phyloP scores from a whole-genome alignment of 2,888 invertebrate species.

The Theretra japonica region DNA sequence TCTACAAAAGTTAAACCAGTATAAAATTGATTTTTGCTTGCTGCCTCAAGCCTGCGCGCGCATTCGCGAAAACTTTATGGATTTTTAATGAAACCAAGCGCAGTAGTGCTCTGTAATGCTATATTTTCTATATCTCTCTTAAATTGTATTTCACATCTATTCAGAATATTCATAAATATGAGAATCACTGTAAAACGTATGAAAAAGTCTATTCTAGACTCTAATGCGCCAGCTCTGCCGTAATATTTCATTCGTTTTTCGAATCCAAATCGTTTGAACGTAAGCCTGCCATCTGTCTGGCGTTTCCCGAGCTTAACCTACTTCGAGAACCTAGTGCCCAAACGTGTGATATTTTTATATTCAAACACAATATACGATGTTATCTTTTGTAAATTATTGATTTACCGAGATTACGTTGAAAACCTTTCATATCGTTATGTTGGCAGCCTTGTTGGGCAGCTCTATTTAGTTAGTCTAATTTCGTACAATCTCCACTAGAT shows the following conservation, averaged over 20 bases:
- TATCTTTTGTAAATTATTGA: neutral
- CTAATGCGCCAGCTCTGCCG: neutral
- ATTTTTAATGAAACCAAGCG: conserved; percentile 6
- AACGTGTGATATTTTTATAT: neutral
- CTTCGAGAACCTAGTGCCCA: conserved; percentile 2
- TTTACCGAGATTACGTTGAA: neutral
- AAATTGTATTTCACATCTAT: neutral
- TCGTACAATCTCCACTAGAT: neutral
- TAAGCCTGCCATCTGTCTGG: conserved; percentile 20
- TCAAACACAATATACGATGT: neutral
- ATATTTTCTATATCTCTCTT: neutral
- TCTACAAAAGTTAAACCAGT: neutral
- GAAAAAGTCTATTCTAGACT: neutral
- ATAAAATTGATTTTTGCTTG: neutral
- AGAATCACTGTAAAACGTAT: neutral
- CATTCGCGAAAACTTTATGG: neutral
- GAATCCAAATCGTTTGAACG: neutral
- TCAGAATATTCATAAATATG: neutral
- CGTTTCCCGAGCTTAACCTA: conserved; percentile 9
- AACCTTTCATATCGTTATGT: neutral
- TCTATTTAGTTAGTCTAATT: neutral
- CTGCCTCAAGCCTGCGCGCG: neutral
- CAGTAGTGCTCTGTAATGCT: neutral
- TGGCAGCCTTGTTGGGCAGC: neutral
- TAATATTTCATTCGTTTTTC: neutral